Conservation (phyloP, 2,888 invertebrate genomes). For the Agrilus cyanescens region DNA sequence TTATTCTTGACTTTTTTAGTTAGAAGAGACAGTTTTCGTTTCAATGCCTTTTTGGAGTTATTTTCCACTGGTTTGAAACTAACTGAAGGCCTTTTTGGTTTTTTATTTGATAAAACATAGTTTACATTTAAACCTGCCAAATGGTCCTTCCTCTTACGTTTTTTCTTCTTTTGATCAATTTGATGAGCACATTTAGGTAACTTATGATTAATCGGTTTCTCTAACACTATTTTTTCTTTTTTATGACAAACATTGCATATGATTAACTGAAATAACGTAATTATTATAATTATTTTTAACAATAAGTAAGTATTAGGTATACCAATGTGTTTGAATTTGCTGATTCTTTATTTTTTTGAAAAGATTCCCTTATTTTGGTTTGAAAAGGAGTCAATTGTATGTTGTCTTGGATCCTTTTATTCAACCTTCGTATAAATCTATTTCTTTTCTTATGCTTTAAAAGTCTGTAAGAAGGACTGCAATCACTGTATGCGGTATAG, state of each 20-base stretch:
- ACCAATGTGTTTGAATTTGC: slow-evolving; percentile 7
- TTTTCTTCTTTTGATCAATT: slow-evolving; percentile 21
- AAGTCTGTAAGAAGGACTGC: too few species aligned
- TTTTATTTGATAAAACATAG: too few species aligned
- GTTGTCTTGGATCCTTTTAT: neutral
- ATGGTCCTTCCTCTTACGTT: slow-evolving; percentile 31
- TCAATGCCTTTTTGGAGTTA: too few species aligned
- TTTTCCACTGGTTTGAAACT: too few species aligned
- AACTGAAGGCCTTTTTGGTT: too few species aligned
- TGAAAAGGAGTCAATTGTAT: slow-evolving; percentile 6
- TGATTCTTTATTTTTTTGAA: neutral
- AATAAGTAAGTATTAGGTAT: neutral
- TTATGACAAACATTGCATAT: slow-evolving; percentile 23
- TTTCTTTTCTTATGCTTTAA: slow-evolving; percentile 1
- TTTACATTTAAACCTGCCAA: slow-evolving; percentile 33
- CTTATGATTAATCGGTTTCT: slow-evolving; percentile 3
- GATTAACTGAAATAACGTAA: slow-evolving; percentile 17
- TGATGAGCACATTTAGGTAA: neutral
- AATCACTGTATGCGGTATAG: too few species aligned
- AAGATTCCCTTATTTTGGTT: neutral
- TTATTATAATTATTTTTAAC: neutral
- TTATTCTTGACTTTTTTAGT: too few species aligned
- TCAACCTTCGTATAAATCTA: slow-evolving; percentile 5
- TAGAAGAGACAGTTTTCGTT: too few species aligned
- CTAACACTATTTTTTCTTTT: slow-evolving; percentile 10